Evolutionary conservation across 2,888 invertebrate genomes (phyloP).

Genomic region (Dicranocentrus wangi): DNA sequence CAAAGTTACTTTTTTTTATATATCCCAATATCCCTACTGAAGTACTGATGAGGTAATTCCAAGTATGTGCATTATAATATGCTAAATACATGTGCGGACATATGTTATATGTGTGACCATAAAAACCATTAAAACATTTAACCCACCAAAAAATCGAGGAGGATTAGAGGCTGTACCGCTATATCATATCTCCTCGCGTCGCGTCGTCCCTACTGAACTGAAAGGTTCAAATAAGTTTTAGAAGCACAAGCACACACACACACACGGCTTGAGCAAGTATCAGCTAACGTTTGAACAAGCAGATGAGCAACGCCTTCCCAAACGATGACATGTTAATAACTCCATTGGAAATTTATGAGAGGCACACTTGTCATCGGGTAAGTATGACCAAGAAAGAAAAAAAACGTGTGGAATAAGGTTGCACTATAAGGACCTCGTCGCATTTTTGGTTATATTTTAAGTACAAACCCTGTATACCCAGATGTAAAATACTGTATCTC

Average conservation of each 20-base stretch:
- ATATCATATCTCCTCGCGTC: no score
- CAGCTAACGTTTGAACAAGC: constrained; percentile 1
- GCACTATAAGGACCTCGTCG: not conserved
- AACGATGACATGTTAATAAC: constrained; percentile 72
- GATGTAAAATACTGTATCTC: not conserved
- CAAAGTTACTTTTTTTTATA: not conserved
- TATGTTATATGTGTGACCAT: not conserved
- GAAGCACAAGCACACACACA: not conserved
- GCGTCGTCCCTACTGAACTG: not conserved
- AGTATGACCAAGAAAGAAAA: constrained; percentile 52
- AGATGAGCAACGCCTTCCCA: constrained; percentile 69
- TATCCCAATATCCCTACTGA: no score
- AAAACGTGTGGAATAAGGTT: not conserved
- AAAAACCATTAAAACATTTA: constrained; percentile 38
- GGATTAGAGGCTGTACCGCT: not conserved
- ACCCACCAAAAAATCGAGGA: constrained; percentile 26
- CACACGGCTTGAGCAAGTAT: not conserved
- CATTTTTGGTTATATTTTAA: not conserved
- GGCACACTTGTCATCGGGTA: constrained; percentile 63
- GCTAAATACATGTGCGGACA: not conserved
- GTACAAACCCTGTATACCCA: not conserved
- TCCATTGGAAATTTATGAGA: constrained; percentile 71
- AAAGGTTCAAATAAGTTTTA: not conserved
- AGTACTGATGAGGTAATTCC: constrained; percentile 5
- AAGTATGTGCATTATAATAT: not conserved